Conservation (phyloP, 1,140 invertebrate species). For the Popillia japonica region DNA sequence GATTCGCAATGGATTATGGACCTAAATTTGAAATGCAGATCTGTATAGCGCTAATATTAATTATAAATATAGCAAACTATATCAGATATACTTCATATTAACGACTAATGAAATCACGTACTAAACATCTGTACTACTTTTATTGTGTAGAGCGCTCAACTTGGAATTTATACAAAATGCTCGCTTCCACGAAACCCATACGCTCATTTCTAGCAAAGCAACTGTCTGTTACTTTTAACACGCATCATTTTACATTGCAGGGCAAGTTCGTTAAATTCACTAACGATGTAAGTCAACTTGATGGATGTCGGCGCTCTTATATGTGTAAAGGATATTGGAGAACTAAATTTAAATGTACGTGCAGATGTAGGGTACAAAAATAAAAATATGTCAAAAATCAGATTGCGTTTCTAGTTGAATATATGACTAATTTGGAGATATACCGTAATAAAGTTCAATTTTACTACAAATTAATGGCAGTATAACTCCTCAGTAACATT, state of each 20-base stretch:
- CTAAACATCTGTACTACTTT: background rate
- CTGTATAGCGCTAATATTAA: too few relatives aligned
- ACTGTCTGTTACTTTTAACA: background rate
- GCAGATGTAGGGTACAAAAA: background rate
- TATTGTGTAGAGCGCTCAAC: background rate
- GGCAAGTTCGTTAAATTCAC: conserved; percentile 1
- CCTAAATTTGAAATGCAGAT: too few relatives aligned
- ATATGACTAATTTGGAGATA: too few relatives aligned
- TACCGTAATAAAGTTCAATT: too few relatives aligned
- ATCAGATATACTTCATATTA: too few relatives aligned
- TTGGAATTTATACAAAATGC: background rate
- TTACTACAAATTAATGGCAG: too few relatives aligned
- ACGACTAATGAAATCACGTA: too few relatives aligned
- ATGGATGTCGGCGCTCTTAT: background rate
- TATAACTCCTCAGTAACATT: too few relatives aligned
- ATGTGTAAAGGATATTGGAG: background rate
- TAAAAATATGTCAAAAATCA: background rate
- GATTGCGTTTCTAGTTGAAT: too few relatives aligned
- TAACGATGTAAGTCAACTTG: conserved; percentile 10
- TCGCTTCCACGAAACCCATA: background rate
- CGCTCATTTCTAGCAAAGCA: background rate
- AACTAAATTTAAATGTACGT: background rate
- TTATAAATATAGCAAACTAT: too few relatives aligned
- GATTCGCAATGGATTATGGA: too few relatives aligned
- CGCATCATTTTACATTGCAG: conserved; percentile 1